Conservation (phyloP, 2,113 vertebrate genomes). For the Diadophis punctatus region DNA sequence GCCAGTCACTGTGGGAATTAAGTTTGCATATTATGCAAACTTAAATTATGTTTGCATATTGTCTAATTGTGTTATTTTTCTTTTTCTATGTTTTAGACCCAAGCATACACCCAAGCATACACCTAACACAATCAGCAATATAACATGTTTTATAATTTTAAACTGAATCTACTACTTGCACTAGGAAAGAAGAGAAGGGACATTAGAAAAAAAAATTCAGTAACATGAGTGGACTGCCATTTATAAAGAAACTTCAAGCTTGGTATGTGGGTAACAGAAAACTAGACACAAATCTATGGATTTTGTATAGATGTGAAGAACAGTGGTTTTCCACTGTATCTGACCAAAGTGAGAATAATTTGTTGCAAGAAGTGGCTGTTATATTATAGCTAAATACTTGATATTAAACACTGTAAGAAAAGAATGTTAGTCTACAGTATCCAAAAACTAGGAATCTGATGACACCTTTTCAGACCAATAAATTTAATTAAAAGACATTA, state of each 20-base stretch:
- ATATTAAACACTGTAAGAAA: neutral
- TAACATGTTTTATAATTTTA: neutral
- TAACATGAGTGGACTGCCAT: neutral
- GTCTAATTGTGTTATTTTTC: neutral
- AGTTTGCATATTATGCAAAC: neutral
- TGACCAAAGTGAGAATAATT: neutral
- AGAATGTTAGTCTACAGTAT: neutral
- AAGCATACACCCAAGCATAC: neutral
- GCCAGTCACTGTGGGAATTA: neutral
- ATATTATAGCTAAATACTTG: neutral
- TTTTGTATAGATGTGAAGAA: neutral
- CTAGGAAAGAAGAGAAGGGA: neutral
- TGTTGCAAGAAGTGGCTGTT: neutral
- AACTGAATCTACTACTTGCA: neutral
- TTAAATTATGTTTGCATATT: neutral
- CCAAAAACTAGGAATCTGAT: neutral
- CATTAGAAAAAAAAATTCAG: neutral
- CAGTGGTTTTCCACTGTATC: neutral
- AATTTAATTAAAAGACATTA: neutral
- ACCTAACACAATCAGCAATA: neutral
- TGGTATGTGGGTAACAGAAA: neutral
- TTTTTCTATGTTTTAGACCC: neutral
- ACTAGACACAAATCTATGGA: neutral
- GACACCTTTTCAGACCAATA: neutral
- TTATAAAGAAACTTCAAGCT: neutral